Evolutionary conservation across 2,888 invertebrate species (phyloP).

Genomic region (Hyles lineata): DNA sequence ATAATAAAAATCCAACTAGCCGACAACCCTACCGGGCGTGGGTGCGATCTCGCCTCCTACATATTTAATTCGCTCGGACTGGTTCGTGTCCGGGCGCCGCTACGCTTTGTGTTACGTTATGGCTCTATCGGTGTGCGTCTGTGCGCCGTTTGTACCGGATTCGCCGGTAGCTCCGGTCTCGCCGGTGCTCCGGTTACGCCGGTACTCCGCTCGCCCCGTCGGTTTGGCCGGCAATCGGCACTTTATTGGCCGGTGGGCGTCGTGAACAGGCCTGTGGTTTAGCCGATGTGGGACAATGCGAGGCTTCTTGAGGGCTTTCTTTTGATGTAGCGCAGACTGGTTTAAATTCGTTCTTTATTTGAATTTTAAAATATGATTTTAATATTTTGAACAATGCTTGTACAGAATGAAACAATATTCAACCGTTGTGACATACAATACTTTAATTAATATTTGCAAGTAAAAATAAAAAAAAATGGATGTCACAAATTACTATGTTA

Average conservation of each 20-base stretch:
- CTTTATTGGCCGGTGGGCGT: neutral
- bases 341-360: neutral
- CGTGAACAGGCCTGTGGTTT: neutral
- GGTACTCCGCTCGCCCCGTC: neutral
- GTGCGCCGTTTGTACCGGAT: constrained; percentile 34
- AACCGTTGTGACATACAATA: no score
- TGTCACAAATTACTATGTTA: no score
- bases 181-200: constrained; percentile 13
- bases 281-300: constrained; percentile 22
- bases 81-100: constrained; percentile 79
- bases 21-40: constrained; percentile 65
- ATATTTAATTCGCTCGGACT: constrained; percentile 84
- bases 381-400: no score
- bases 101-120: constrained; percentile 81
- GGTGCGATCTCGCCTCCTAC: constrained; percentile 80
- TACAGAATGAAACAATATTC: no score
- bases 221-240: constrained; percentile 27
- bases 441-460: no score
- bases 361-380: no score
- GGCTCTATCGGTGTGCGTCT: constrained; percentile 73
- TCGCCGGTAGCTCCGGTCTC: neutral
- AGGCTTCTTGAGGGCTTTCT: constrained; percentile 39
- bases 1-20: constrained; percentile 21
- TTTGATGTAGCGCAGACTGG: constrained; percentile 29
- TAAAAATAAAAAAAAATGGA: no score